Base-by-base conservation (phyloP, 2,113 vertebrate genomes). In the Camelus bactrianus region DNA sequence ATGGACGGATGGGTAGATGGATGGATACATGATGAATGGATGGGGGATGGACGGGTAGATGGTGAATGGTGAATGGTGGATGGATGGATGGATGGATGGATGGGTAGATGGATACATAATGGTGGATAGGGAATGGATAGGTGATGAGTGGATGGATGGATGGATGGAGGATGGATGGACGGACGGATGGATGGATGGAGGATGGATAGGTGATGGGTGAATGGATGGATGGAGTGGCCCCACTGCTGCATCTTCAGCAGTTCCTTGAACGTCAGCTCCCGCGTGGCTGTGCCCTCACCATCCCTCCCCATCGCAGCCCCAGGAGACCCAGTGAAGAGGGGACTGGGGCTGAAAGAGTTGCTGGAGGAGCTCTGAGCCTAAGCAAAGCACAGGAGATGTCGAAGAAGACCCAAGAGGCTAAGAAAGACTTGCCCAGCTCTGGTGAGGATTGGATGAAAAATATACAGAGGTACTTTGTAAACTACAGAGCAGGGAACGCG, bases 51-150 rank as follows among this genome's bases (percentile, higher is more conserved):
- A 12, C 7, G 75, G 24, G n/a, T 28, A 46, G 32, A 52, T 2
- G 42, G 13, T 3, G 32, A 11, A 26, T 62, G 32, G 4, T 38
- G 67, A 8, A 12, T 58, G 17, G 26, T 46, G 12, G 54, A 22
- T 4, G 5, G 69, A 2, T 16, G 52, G 8, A 8, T n/a, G 7
- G 0, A 52, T 26, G 20, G 30, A 3, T 5, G 6, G 12, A 22
- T 15, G 22, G 38, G 38, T 26, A 35, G 64, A n/a, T 19, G 35
- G 35, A 12, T 35, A 20, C 42, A 19, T 16, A 19, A 32, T 20
- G 52, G 22, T 52, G 46, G 82, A 22, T 5, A n/a, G 60, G 50
- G 20, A 19, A 24, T 8, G 6, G 28, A 3, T 17, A 16, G 20
- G 14, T 46, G 16, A 24, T 8, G 6, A 17, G 2, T 17, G 26